These are phyloP conservation scores for Xenentodon cancila DNA, from an alignment of 2,797 vertebrate species.

Conservation along the genomic window DNA sequence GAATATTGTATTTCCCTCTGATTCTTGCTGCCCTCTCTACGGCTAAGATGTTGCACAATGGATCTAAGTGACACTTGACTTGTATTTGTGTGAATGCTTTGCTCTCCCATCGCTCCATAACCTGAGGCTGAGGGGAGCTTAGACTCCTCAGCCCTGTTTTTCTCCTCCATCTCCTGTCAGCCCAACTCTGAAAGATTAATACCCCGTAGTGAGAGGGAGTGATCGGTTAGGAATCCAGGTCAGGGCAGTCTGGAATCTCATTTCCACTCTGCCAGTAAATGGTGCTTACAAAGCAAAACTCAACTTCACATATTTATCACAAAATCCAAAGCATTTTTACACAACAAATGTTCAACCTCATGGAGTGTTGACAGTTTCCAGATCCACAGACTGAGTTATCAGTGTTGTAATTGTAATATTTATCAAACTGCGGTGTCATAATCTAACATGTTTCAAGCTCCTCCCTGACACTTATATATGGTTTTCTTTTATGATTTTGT, in stretches of 20 bases:
- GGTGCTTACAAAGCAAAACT: slow-evolving; percentile 17
- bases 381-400: no score
- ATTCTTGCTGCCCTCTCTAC: slow-evolving; percentile 5
- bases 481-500: no score
- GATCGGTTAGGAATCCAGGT: slow-evolving; percentile 61
- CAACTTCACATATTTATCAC: slow-evolving; percentile 4
- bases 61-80: slow-evolving; percentile 18
- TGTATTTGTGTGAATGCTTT: slow-evolving; percentile 7
- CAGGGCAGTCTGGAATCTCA: slow-evolving; percentile 36
- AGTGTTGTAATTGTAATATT: no score
- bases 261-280: slow-evolving; percentile 5
- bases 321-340: neutral
- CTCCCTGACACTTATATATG: no score
- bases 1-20: slow-evolving; percentile 15
- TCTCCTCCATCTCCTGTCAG: slow-evolving; percentile 29
- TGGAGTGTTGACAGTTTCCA: neutral
- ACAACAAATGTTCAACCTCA: neutral
- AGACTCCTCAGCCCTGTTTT: slow-evolving; percentile 16
- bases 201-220: slow-evolving; percentile 32
- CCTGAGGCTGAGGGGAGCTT: slow-evolving; percentile 48
- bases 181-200: slow-evolving; percentile 68
- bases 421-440: no score
- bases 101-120: slow-evolving; percentile 32
- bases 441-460: no score
- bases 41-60: slow-evolving; percentile 4